Conservation (phyloP, 2,888 invertebrate genomes). For the Patella caerulea region DNA sequence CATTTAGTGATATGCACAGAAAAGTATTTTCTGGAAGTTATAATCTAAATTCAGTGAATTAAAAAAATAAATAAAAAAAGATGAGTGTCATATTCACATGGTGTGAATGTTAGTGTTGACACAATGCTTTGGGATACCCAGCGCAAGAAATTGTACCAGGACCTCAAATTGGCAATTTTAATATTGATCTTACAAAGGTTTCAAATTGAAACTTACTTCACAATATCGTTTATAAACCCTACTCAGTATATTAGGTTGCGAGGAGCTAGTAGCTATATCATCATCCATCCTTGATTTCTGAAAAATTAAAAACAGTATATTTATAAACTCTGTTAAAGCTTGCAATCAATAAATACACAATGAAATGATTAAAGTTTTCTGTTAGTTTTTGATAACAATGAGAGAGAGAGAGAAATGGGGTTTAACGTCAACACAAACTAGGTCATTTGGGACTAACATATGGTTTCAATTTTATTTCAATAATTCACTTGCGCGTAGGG, state of each 20-base stretch:
- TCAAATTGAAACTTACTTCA: constrained; percentile 23
- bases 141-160: too few relatives aligned
- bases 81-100: too few relatives aligned
- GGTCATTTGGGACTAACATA: too few relatives aligned
- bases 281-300: constrained; percentile 9
- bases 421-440: too few relatives aligned
- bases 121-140: not conserved
- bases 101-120: not conserved
- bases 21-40: constrained; percentile 18
- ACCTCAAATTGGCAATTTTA: not conserved
- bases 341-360: not conserved
- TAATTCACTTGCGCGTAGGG: too few relatives aligned
- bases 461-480: too few relatives aligned
- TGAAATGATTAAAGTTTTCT: not conserved
- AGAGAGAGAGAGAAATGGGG: too few relatives aligned
- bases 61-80: too few relatives aligned
- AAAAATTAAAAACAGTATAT: not conserved
- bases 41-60: too few relatives aligned
- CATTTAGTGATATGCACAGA: constrained; percentile 12
- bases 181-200: not conserved
- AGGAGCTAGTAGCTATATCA: constrained; percentile 14
- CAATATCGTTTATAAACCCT: constrained; percentile 28
- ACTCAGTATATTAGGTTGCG: constrained; percentile 24
- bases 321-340: not conserved
- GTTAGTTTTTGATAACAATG: not conserved